Percentiles rank a stretch among this genome's conserved stretches.
Evolutionary conservation across 2,113 vertebrate genomes (phyloP).

Genomic region (Puma concolor): DNA sequence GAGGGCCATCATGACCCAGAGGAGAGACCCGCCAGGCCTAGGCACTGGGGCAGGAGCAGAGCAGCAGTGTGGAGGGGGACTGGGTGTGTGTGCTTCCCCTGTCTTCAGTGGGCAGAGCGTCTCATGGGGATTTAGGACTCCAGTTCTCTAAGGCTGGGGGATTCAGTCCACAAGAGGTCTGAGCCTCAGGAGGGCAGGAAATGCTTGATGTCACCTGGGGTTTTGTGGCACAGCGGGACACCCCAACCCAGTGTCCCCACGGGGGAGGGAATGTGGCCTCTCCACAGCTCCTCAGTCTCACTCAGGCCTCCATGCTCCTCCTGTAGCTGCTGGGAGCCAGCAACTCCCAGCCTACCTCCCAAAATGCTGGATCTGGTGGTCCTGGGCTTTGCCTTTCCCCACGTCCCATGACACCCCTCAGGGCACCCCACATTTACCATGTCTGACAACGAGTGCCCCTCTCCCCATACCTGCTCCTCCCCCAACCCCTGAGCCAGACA

Average conservation of each 20-base stretch:
- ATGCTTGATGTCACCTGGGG: background rate
- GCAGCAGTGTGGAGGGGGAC: background rate
- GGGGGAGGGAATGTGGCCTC: background rate
- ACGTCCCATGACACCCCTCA: background rate
- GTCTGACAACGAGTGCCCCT: background rate
- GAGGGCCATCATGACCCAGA: background rate
- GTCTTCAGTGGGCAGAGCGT: background rate
- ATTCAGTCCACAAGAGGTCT: background rate
- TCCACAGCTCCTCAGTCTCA: background rate
- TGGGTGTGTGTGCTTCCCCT: no score
- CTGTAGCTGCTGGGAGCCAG: background rate
- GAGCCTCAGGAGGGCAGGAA: background rate
- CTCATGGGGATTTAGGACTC: background rate
- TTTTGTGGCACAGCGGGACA: background rate
- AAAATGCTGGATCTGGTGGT: background rate
- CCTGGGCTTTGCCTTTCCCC: background rate
- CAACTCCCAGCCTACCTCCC: background rate
- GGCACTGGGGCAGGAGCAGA: background rate
- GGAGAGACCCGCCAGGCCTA: background rate
- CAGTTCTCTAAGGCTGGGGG: background rate
- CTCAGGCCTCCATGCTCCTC: background rate
- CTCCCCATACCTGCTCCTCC: background rate
- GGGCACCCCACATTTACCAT: background rate
- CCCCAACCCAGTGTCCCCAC: background rate
- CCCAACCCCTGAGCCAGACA: background rate